Evolutionary conservation across 2,113 vertebrate species (phyloP), one percentile per base, ranked within the genome.

Genomic region (Platanista minor): DNA sequence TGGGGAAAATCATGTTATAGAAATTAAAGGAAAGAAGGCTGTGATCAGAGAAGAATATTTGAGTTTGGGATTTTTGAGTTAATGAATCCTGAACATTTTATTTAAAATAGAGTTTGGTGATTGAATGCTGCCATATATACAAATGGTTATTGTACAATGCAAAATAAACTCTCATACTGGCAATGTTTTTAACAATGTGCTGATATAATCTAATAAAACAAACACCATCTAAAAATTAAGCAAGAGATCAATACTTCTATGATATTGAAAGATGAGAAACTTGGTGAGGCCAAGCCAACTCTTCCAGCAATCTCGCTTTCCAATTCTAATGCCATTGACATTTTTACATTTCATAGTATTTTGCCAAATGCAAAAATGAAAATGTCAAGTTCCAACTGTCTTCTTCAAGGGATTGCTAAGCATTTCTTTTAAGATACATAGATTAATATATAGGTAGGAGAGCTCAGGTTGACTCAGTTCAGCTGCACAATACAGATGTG

Each of bases 351-450:
- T 96, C 92, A 94, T 97, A 94, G 90, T 89, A 93, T 97, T 97
- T 95, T 80, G 81, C 81, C 62, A 95, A 59, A 59, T 92, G 81
- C 54, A 91, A 96, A 81, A 80, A 82, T 5, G 52, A 90, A 96
- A 96, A 59, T 95, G 57, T 91, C 74, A 97, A 92, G 78, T 89
- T 69, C 87, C 80, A 59, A 33, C 64, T 97, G 36, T 97, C 10
- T 81, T 97, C 84, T 95, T 95, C 96, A 98, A 97, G 96, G 87
- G 36, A 97, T 87, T 89, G 97, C 91, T 97, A 94, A 97, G 21
- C 98, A 95, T 93, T 74, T 66, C 27, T 88, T 96, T 92, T 66
- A 41, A 36, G 1, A 54, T 49, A 36, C 13, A 43, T 17, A 41
- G 12, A 39, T 33, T 69, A 39, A 49, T 27, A 36, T 21, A 71